Evolutionary conservation across 1,140 invertebrate species (phyloP).

Genomic region (Eriosoma lanigerum): DNA sequence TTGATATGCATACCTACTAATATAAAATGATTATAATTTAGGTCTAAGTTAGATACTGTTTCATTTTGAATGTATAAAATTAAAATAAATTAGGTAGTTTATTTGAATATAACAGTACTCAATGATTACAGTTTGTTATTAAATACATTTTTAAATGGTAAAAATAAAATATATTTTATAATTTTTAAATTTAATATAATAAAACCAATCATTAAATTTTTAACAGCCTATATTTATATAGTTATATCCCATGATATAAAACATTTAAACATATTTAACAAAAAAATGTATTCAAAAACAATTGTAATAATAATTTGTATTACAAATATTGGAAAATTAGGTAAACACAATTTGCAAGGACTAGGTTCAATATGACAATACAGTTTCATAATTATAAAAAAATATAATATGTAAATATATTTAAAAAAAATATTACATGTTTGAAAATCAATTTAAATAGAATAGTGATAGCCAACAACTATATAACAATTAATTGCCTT

Average conservation of each 20-base stretch:
- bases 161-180: neutral
- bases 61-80: neutral
- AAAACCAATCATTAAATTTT: slow-evolving; percentile 11
- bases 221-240: neutral
- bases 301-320: neutral
- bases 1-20: neutral
- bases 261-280: slow-evolving; percentile 19
- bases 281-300: no score
- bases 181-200: neutral
- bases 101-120: neutral
- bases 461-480: neutral
- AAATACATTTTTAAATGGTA: neutral
- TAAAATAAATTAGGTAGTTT: neutral
- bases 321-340: neutral
- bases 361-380: neutral
- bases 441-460: neutral
- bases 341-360: slow-evolving; percentile 10
- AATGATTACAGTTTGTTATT: neutral
- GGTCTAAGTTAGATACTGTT: neutral
- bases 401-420: slow-evolving; percentile 3
- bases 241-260: slow-evolving; percentile 19
- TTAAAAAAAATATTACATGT: neutral
- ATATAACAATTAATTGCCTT: neutral
- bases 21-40: neutral
- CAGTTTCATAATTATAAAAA: slow-evolving; percentile 1